Evolutionary conservation across 1,140 invertebrate species (phyloP).

Genomic region (Drosophila oshimai): DNA sequence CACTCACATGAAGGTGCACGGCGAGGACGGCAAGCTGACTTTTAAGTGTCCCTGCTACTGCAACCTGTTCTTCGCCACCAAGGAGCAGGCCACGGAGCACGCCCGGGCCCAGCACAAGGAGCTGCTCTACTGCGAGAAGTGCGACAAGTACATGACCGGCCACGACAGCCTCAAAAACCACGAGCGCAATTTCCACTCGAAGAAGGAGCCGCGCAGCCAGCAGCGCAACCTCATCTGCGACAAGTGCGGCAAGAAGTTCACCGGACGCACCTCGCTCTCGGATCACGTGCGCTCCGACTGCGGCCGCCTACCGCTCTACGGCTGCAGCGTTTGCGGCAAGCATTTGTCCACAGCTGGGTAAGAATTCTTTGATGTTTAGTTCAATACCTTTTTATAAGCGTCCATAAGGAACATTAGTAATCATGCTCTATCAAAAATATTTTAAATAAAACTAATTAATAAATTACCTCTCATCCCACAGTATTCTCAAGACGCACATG

Average conservation of each 20-base stretch:
- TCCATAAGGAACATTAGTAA: too few species aligned
- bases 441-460: too few species aligned
- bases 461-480: neutral
- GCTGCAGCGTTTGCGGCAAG: conserved; percentile 81
- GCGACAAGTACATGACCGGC: conserved; percentile 82
- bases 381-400: too few species aligned
- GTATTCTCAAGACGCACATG: conserved; percentile 82
- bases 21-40: conserved; percentile 64
- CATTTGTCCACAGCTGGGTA: conserved; percentile 77
- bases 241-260: conserved; percentile 83
- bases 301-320: conserved; percentile 70
- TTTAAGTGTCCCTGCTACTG: conserved; percentile 83
- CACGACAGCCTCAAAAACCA: conserved; percentile 80
- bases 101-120: conserved; percentile 76
- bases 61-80: conserved; percentile 75
- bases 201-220: conserved; percentile 61
- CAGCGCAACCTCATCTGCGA: conserved; percentile 82
- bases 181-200: conserved; percentile 67
- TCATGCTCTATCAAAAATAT: too few species aligned
- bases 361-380: too few species aligned
- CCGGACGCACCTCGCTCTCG: conserved; percentile 75
- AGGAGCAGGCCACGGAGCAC: conserved; percentile 76
- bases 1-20: conserved; percentile 73
- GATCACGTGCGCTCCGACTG: conserved; percentile 82
- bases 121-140: conserved; percentile 81